Percentiles rank a stretch among this genome's conserved stretches.
phyloP scores from a whole-genome alignment of 2,888 invertebrate species.

The Sinhomidia bicolor region DNA sequence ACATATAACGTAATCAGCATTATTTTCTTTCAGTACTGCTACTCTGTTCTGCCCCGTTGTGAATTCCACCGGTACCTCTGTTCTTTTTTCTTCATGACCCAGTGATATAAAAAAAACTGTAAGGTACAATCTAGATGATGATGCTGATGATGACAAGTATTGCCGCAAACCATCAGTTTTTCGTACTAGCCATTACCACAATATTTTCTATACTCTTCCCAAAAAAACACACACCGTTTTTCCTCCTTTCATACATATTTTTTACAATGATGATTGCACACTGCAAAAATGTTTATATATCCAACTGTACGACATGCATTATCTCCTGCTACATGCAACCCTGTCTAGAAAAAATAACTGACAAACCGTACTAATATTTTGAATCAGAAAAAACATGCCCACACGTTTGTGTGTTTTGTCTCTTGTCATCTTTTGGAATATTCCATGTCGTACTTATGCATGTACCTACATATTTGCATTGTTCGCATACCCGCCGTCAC shows the following conservation, averaged over 20 bases:
- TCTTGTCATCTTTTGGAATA: not conserved
- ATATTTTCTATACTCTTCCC: not conserved
- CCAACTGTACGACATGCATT: not conserved
- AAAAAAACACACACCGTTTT: too few species aligned
- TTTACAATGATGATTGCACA: not conserved
- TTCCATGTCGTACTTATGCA: not conserved
- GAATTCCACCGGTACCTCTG: too few species aligned
- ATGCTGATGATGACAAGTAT: not conserved
- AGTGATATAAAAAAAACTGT: too few species aligned
- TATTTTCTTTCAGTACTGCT: too few species aligned
- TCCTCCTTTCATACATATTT: not conserved
- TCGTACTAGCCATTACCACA: not conserved
- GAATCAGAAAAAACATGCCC: not conserved
- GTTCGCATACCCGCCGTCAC: too few species aligned
- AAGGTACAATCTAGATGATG: too few species aligned
- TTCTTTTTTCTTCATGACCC: too few species aligned
- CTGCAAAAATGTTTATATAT: not conserved
- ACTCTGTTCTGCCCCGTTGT: too few species aligned
- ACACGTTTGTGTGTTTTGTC: not conserved
- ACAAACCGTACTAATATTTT: conserved; percentile 36
- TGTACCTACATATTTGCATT: not conserved
- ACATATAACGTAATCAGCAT: too few species aligned
- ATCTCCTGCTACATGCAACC: not conserved
- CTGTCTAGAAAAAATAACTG: not conserved
- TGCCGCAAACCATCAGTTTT: conserved; percentile 11